Percentiles rank a stretch among this genome's conserved stretches.
Evolutionary conservation across 2,797 vertebrate genomes (phyloP).

Genomic region (Erpetoichthys calabaricus): DNA sequence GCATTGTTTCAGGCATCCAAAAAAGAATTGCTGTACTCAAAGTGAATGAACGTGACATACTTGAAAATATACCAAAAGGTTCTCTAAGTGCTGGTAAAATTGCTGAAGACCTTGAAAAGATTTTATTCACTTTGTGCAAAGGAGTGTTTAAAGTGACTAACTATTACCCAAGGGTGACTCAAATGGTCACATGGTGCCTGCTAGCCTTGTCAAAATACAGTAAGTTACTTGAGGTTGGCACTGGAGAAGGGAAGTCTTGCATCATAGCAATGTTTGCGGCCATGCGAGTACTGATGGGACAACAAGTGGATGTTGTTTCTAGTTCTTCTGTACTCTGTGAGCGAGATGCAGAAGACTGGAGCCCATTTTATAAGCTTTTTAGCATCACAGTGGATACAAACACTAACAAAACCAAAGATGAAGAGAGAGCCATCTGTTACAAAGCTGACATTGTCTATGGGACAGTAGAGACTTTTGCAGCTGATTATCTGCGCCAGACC

Average conservation of each 20-base stretch:
- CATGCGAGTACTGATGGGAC: constrained; percentile 13
- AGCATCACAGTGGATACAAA: constrained; percentile 11
- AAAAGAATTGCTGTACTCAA: background rate
- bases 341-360: constrained; percentile 16
- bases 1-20: constrained; percentile 8
- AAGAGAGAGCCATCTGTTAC: constrained; percentile 13
- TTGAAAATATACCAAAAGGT: constrained; percentile 1
- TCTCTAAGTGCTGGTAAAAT: constrained; percentile 4
- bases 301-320: constrained; percentile 32
- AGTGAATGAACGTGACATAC: constrained; percentile 4
- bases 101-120: constrained; percentile 3
- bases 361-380: background rate
- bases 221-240: constrained; percentile 31
- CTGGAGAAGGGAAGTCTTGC: constrained; percentile 43
- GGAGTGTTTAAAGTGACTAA: background rate
- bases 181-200: constrained; percentile 43
- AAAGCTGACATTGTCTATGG: constrained; percentile 31
- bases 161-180: constrained; percentile 26
- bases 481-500: constrained; percentile 27
- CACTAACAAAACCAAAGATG: constrained; percentile 12
- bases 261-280: constrained; percentile 46
- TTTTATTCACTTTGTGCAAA: constrained; percentile 1
- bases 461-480: constrained; percentile 26
- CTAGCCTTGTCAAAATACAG: constrained; percentile 31
- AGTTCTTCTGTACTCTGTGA: constrained; percentile 16